Evolutionary conservation across 1,140 invertebrate genomes (phyloP), one percentile per base, ranked within the genome.

Genomic region (Procambarus virginalis): DNA sequence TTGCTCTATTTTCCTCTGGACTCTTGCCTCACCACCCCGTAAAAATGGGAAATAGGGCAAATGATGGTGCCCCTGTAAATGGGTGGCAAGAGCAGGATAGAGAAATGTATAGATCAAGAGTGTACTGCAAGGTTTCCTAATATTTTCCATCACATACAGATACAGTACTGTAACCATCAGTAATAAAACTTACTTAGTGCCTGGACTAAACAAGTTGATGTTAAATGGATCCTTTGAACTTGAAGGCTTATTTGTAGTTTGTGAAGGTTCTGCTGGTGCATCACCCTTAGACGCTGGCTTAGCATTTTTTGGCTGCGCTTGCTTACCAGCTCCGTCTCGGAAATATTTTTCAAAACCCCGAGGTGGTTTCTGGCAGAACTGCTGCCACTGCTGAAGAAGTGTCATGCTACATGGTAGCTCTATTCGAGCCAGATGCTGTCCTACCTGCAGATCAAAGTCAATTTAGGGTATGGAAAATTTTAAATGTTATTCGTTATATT

Each of bases 261-360:
- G n/a, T 22, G 68, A 89, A 22, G 68, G 2, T 77, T 48, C 22
- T 12, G 78, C 48, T 6, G 82, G 82, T 2, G 83, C 51, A 34
- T 34, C 70, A 4, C 55, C 9, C 51, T 80, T 87, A n/a, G 60
- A 64, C 45, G 8, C 34, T 73, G n/a, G n/a, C 58, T 85, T 51
- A 12, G 45, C 73, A 46, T 48, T 46, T 46, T 73, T 46, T 9
- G 46, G 12, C 9, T 22, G 60, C 45, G 46, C 79, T 64, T 83
- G 60, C 45, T 87, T 87, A 48, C 51, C 60, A 17, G 88, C 64
- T 3, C 75, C 76, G 4, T 81, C 86, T n/a, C 86, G 73, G 45
- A 91, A 91, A 55, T 91, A 91, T 49, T 91, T 91, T 58, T 91
- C 91, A 79, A 91, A 91, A 3, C 91, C 91, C 55, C 81, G 58